phyloP scores from a whole-genome alignment of 2,113 vertebrate genomes.

The Dipodomys spectabilis region DNA sequence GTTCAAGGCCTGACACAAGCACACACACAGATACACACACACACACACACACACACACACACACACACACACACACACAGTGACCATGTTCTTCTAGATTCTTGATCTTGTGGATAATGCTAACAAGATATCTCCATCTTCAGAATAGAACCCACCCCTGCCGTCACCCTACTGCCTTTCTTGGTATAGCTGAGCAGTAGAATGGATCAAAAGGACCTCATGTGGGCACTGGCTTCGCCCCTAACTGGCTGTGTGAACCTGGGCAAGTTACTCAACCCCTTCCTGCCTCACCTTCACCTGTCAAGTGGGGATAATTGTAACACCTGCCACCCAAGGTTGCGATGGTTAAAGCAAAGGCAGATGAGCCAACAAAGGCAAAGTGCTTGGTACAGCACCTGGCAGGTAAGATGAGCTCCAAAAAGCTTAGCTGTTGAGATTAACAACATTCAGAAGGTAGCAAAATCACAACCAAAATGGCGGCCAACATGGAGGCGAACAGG shows the following conservation, averaged over 20 bases:
- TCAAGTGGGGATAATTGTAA: conserved; percentile 43
- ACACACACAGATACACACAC: no score
- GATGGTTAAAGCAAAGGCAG: conserved; percentile 13
- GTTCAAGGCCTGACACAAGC: no score
- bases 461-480: no score
- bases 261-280: conserved; percentile 41
- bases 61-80: no score
- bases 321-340: not conserved
- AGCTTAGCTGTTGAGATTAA: not conserved
- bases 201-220: not conserved
- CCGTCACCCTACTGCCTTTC: not conserved
- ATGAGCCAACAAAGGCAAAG: not conserved
- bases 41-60: no score
- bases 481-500: not conserved
- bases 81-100: not conserved
- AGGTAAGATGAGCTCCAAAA: not conserved
- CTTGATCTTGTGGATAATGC: not conserved
- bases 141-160: not conserved
- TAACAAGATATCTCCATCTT: not conserved
- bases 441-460: not conserved
- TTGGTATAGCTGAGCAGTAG: not conserved
- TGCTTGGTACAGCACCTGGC: not conserved
- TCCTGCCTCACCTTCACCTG: conserved; percentile 31
- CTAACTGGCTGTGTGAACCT: not conserved
- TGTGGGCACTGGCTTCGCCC: not conserved